Evolutionary conservation across 2,113 vertebrate genomes (phyloP), one percentile per base, ranked within the genome.

Genomic region (Leptodactylus fuscus): DNA sequence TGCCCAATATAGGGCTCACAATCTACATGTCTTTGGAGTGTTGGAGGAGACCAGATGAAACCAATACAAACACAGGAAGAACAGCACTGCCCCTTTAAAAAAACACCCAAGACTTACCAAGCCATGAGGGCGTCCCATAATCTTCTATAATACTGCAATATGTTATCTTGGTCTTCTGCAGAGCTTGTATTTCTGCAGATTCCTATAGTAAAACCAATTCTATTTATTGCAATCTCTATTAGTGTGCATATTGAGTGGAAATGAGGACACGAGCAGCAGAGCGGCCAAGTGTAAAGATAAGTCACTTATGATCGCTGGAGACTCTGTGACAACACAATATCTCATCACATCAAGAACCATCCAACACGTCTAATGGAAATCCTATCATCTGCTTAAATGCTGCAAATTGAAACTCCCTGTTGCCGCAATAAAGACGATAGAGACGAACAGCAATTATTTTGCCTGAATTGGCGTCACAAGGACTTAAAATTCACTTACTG

Each of bases 371-470:
- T 48, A 75, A 49, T 49, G 22, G 29, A 75, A 75, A 32, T n/a
- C 73, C 13, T 75, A 75, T 49, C 49, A 75, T 29, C 73, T 75
- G 44, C 73, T 49, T 18, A 49, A 49, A 46, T 29, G 71, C 13
- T 1, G 9, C 41, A 75, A 27, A 75, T 29, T 75, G 44, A 75
- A 48, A 49, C 6, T 44, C 71, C 27, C 46, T 49, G 44, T 49
- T 48, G 46, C 22, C 6, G 44, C 46, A 29, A 75, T 75, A 10
- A 10, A 27, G 73, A 75, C 24, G 15, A 20, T 4, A 16, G 20
- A 11, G 6, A 7, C 18, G 13, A 16, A 10, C 44, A 49, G 41
- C 44, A 9, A 48, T 75, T 49, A 75, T 75, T 75, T 24, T 49
- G 18, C 5, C 13, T n/a, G 20, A 73, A 73, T 44, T 49, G 73